A percentile compares a stretch with the other conserved stretches of the same genome.
Evolutionary conservation across 2,888 invertebrate genomes (phyloP).

Genomic region (Proisotoma minuta): DNA sequence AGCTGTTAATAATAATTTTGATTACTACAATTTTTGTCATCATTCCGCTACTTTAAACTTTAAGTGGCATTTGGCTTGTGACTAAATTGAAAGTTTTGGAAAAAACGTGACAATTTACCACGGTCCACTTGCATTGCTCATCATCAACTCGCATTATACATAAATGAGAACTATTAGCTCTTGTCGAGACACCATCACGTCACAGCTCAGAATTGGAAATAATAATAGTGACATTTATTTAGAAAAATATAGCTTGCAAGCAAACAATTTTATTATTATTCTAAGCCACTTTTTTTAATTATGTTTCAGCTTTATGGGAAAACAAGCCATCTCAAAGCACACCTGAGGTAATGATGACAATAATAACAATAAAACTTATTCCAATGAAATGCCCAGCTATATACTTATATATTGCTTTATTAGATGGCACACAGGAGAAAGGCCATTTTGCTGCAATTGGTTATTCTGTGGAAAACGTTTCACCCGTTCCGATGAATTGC

Average conservation of each 20-base stretch:
- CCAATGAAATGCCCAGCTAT: no score
- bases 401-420: no score
- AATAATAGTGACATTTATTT: conserved; percentile 10
- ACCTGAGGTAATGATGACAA: conserved; percentile 72
- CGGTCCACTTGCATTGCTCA: conserved; percentile 26
- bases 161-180: no score
- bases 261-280: conserved; percentile 1
- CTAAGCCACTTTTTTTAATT: conserved; percentile 27
- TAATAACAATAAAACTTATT: no score
- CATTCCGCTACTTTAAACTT: conserved; percentile 10
- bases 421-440: conserved; percentile 62
- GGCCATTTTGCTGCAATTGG: conserved; percentile 94
- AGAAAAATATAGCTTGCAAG: conserved; percentile 13
- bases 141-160: not conserved
- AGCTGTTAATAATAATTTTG: conserved; percentile 38
- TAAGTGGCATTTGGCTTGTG: not conserved
- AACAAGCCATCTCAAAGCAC: conserved; percentile 80
- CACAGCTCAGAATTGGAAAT: conserved; percentile 6
- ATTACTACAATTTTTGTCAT: conserved; percentile 36
- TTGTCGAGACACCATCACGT: not conserved
- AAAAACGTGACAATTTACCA: conserved; percentile 40
- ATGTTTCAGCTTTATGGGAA: conserved; percentile 69
- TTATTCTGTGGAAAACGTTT: conserved; percentile 86
- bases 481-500: conserved; percentile 59
- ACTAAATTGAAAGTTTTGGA: conserved; percentile 10